Base-by-base conservation (phyloP, 2,888 invertebrate genomes). In the Cosmorhoe ocellata region DNA sequence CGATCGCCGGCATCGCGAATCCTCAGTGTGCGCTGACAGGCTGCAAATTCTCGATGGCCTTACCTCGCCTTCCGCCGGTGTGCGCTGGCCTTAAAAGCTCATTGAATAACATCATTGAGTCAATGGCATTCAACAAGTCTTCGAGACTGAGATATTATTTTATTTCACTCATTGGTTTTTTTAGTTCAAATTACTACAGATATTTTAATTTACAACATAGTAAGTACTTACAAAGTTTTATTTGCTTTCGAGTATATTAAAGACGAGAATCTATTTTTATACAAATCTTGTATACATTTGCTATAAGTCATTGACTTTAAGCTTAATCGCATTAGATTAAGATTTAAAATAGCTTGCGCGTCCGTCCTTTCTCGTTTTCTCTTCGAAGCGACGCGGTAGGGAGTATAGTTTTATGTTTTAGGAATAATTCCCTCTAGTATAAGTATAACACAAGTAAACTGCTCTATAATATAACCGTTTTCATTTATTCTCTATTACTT, bases 381-480 rank as follows among this genome's bases (percentile, higher is more conserved):
- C 30, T 43, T 27, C 47, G 59, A 63, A 51, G 59, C 66, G 69
- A 48, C 66, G 74, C 70, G 71, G 71, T 58, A 61, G 59, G 69
- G 76, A 18, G 71, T 62, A 60, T 71, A 80, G 46, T 81, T 79
- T 81, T 84, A 83, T 81, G 79, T 82, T 84, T 79, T 85, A 85
- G 85, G 70, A 77, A 79, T 84, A 84, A 82, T 83, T 85, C 80
- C 83, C 80, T 69, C 61, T 82, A 83, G 81, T 30, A 36, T 84
- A 84, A 84, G 84, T 61, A 75, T 84, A 83, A 83, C 69, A 71
- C 74, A 71, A 77, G 75, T 80, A 75, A 79, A 77, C 75, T 72
- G 73, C 73, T 78, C 66, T 80, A 80, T 75, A 66, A 63, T 71
- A 66, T 66, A 66, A 67, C 66, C 58, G 67, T 72, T 74, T 76